Evolutionary conservation across 2,797 vertebrate species (phyloP).

Genomic region (Chaunax sp.): DNA sequence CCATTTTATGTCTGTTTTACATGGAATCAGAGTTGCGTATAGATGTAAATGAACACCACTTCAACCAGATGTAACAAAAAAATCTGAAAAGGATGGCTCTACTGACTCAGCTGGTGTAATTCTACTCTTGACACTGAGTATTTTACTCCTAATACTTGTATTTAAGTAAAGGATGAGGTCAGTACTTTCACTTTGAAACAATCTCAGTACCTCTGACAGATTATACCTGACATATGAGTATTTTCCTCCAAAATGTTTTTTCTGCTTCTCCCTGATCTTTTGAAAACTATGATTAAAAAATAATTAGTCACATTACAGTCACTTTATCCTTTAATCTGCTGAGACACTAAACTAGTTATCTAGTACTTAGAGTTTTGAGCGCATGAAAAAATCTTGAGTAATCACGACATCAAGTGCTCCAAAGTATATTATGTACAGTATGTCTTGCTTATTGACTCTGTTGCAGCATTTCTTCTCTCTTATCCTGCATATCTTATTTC

Average conservation of each 20-base stretch:
- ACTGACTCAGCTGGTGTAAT: too few species aligned
- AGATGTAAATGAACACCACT: neutral
- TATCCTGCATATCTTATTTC: constrained; percentile 27
- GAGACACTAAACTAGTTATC: too few species aligned
- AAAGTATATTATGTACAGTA: constrained; percentile 5
- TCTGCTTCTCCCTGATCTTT: too few species aligned
- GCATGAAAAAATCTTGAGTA: too few species aligned
- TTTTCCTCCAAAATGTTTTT: neutral
- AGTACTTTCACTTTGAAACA: neutral
- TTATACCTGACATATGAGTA: neutral
- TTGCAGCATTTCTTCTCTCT: constrained; percentile 17
- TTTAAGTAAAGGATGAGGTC: neutral
- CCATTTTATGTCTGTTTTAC: too few species aligned
- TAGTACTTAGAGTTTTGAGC: too few species aligned
- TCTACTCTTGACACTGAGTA: too few species aligned
- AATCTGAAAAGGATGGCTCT: neutral
- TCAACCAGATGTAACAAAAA: neutral
- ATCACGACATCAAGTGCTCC: too few species aligned
- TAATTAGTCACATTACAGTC: neutral
- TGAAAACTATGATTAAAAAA: neutral
- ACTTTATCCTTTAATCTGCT: neutral
- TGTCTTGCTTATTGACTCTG: constrained; percentile 5
- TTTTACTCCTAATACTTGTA: neutral
- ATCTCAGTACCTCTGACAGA: neutral
- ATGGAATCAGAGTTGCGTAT: too few species aligned